A percentile compares a stretch with the other conserved stretches of the same genome.
These are phyloP conservation scores for Psephotus haematonotus DNA, from an alignment of 2,113 vertebrate species.

Conservation along the genomic window DNA sequence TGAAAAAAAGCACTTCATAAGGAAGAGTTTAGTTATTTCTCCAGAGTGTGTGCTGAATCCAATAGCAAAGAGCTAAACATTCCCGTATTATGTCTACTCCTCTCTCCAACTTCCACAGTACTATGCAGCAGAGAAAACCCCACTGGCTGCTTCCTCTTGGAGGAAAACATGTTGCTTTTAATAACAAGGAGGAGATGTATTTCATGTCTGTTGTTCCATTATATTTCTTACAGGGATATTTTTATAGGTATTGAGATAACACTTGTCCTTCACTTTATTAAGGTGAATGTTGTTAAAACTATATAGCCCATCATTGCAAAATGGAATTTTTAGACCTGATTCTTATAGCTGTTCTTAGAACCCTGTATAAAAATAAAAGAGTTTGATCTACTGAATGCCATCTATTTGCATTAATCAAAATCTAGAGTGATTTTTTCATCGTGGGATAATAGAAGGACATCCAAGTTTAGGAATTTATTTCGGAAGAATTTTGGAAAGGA, in stretches of 20 bases:
- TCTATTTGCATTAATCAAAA: background rate
- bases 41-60: background rate
- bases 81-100: fast-evolving
- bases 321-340: background rate
- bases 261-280: background rate
- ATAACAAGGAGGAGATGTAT: background rate
- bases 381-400: background rate
- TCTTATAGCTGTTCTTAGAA: background rate
- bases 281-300: background rate
- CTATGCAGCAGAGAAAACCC: background rate
- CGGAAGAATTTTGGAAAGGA: background rate
- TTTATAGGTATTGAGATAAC: background rate
- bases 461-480: background rate
- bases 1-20: background rate
- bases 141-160: background rate
- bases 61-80: background rate
- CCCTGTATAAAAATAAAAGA: background rate
- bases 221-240: background rate
- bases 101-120: background rate
- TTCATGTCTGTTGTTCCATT: background rate
- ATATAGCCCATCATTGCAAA: background rate
- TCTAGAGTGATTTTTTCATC: background rate
- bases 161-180: background rate
- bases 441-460: background rate
- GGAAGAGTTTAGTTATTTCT: background rate